Base-by-base conservation (phyloP, 2,797 vertebrate genomes). In the Notoglanidium macrostoma region DNA sequence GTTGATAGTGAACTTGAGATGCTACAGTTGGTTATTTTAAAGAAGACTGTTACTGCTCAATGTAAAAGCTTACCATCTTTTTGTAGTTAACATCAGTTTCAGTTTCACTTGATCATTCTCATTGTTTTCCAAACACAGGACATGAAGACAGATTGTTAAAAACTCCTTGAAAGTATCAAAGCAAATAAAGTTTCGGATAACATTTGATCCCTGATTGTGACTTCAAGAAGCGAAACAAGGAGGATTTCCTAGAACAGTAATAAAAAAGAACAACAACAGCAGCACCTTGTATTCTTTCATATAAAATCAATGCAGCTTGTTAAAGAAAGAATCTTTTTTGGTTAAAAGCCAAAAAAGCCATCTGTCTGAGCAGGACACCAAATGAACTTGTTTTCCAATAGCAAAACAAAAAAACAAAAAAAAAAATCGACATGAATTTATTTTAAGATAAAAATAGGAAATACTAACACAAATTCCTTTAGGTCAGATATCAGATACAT, bases 61-160 rank as follows among this genome's bases (percentile, higher is more conserved):
- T 79, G 32, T 51, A 29, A 51, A 2, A 2, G 74, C 49, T 77
- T 54, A 4, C 51, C 51, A 55, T 78, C 29, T 78, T 78, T 78
- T 78, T 57, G 29, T 54, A 80, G 32, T 63, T 26, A 80, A 14
- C 57, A n/a, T 57, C 17, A 19, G 23, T 35, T 59, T 79, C 35
- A 23, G 8, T 81, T 80, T 80, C n/a, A 81, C 3, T 81, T 46
- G 35, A 81, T 81, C 23, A 44, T 81, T 19, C 54, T n/a, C 29
- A 35, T 19, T 54, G 51, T 54, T 80, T 80, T 55, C 3, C 46
- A 49, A 81, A 29, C 57, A 46, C 7, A 46, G n/a, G 40, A 81
- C 63, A 15, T 40, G 7, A n/a, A 63, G 35, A 46, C 57, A 80
- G 55, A n/a, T 79, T n/a, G 40, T 61, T 55, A 32, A 78, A 54